Evolutionary conservation across 2,797 vertebrate genomes (phyloP).

Genomic region (Kryptopterus vitreolus): DNA sequence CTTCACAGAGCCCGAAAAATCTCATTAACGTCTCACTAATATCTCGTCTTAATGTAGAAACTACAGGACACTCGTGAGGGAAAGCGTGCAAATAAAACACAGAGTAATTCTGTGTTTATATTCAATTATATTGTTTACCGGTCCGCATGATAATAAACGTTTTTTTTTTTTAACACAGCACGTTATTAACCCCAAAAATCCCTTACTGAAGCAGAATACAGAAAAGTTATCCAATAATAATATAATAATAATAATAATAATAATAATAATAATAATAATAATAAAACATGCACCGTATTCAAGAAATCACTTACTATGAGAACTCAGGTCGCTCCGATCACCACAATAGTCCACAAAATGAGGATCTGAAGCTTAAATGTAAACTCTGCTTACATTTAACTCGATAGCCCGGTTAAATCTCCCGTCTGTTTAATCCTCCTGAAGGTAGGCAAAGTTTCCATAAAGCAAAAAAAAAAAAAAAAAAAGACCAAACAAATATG

Average conservation of each 20-base stretch:
- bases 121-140: no score
- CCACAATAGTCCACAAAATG: neutral
- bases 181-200: no score
- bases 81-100: neutral
- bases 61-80: no score
- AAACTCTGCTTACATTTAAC: conserved; percentile 46
- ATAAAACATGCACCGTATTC: neutral
- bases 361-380: neutral
- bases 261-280: no score
- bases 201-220: neutral
- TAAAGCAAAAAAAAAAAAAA: conserved; percentile 51
- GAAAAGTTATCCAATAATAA: neutral
- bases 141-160: no score
- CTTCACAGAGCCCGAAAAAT: neutral
- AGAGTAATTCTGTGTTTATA: neutral
- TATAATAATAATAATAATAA: no score
- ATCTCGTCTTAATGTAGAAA: neutral
- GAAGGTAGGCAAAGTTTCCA: conserved; percentile 68
- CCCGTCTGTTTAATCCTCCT: conserved; percentile 56
- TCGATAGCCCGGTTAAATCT: conserved; percentile 48
- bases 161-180: no score
- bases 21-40: neutral
- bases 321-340: neutral
- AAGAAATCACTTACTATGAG: conserved; percentile 14
- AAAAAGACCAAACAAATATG: conserved; percentile 42